phyloP scores from a whole-genome alignment of 2,797 vertebrate genomes.

The Oreonectes daqikongensis region DNA sequence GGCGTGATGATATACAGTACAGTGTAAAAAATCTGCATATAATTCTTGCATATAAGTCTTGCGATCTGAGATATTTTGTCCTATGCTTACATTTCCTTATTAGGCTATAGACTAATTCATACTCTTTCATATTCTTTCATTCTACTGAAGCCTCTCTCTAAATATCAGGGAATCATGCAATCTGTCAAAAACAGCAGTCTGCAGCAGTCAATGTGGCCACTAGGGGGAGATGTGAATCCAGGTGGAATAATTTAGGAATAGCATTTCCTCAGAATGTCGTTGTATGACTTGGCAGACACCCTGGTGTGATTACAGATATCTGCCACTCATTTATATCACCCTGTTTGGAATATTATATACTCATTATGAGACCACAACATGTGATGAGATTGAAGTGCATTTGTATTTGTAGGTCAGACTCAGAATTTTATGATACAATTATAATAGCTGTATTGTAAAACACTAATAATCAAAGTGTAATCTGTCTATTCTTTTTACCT shows the following conservation, averaged over 20 bases:
- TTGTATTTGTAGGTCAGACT: background rate
- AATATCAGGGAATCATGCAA: background rate
- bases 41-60: background rate
- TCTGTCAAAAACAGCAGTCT: background rate
- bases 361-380: background rate
- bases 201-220: conserved; percentile 60
- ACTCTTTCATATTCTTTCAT: background rate
- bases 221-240: conserved; percentile 72
- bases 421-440: background rate
- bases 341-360: background rate
- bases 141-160: background rate
- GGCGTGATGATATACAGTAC: background rate
- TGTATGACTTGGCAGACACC: conserved; percentile 28
- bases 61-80: background rate
- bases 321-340: background rate
- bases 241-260: conserved; percentile 50
- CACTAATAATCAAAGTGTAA: background rate
- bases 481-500: background rate
- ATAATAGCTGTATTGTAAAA: background rate
- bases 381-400: background rate
- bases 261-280: conserved; percentile 3
- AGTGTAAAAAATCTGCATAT: background rate
- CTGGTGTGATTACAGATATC: conserved; percentile 17
- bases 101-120: background rate
- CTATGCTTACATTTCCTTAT: background rate